Evolutionary conservation across 1,140 invertebrate species (phyloP).

Genomic region (Drosophila kanapiae): DNA sequence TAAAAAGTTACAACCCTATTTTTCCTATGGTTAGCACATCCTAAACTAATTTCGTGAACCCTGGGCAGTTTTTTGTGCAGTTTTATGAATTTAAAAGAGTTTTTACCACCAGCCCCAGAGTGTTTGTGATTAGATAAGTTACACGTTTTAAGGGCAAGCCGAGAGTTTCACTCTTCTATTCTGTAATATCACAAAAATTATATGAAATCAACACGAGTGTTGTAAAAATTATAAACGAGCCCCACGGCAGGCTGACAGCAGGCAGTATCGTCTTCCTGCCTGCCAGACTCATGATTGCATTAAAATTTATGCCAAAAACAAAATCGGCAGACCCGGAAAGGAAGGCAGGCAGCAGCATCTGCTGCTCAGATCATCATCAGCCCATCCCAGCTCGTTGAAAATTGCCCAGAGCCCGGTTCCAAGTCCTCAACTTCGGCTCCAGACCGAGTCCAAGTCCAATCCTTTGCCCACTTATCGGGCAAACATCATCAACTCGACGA

Average conservation of each 20-base stretch:
- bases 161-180: background rate
- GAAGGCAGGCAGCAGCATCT: slow-evolving; percentile 14
- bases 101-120: background rate
- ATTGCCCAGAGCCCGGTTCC: slow-evolving; percentile 41
- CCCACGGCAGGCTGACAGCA: background rate
- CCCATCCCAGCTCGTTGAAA: slow-evolving; percentile 50
- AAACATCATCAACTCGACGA: slow-evolving; percentile 63
- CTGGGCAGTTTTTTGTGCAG: background rate
- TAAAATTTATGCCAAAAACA: slow-evolving; percentile 58
- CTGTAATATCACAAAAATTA: slow-evolving; percentile 6
- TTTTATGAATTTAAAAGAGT: slow-evolving; percentile 7
- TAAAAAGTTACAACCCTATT: background rate
- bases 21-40: background rate
- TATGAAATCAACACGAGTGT: slow-evolving; percentile 27
- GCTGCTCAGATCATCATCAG: slow-evolving; percentile 39
- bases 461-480: slow-evolving; percentile 61
- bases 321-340: slow-evolving; percentile 14
- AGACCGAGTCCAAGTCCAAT: slow-evolving; percentile 5
- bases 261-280: slow-evolving; percentile 2
- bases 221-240: slow-evolving; percentile 37
- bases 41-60: background rate
- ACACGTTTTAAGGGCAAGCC: background rate
- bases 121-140: background rate
- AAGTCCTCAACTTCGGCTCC: background rate
- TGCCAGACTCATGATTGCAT: slow-evolving; percentile 36